Conservation (phyloP, 2,797 vertebrate genomes). For the Amblyraja radiata region DNA sequence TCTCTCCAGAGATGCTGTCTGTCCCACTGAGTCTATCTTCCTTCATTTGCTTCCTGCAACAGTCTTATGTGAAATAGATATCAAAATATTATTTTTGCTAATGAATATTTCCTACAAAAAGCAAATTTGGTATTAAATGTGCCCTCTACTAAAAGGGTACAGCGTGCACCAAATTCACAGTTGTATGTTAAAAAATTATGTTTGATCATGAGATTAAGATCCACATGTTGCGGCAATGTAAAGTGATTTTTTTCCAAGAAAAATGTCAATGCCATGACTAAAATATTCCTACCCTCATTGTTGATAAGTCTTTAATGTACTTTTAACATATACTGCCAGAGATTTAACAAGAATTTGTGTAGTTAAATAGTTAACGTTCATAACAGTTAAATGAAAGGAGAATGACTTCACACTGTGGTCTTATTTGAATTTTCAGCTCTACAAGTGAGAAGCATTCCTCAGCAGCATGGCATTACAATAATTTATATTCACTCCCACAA, state of each 20-base stretch:
- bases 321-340: not conserved
- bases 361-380: not conserved
- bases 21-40: too few relatives aligned
- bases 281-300: not conserved
- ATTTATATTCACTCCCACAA: not conserved
- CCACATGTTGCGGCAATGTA: not conserved
- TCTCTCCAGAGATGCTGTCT: too few relatives aligned
- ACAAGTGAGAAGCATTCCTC: not conserved
- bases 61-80: not conserved
- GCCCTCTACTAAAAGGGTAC: not conserved
- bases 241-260: not conserved
- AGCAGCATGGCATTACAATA: slow-evolving; percentile 9
- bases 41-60: not conserved
- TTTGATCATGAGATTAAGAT: not conserved
- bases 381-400: not conserved
- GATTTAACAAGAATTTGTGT: not conserved
- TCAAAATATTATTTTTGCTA: not conserved
- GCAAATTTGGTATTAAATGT: not conserved
- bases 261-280: too few relatives aligned
- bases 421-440: not conserved
- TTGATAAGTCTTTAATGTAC: not conserved
- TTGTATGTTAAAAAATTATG: not conserved
- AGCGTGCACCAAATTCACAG: not conserved
- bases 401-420: not conserved
- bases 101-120: not conserved